phyloP scores from a whole-genome alignment of 1,140 invertebrate species.

The Drosophila sechellia region DNA sequence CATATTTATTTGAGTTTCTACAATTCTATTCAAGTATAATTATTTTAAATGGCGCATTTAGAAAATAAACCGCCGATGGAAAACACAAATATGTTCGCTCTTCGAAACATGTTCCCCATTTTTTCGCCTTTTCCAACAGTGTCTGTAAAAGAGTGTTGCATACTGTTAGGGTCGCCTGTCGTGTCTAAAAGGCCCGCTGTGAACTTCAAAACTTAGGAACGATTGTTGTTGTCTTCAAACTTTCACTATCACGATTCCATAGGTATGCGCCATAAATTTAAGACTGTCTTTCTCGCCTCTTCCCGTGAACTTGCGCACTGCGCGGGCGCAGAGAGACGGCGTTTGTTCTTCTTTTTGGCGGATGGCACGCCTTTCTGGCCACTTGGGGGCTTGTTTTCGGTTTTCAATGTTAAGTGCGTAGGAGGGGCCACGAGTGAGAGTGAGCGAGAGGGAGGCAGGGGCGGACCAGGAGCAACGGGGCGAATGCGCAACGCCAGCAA shows the following conservation, averaged over 20 bases:
- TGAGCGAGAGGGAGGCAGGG: slow-evolving; percentile 5
- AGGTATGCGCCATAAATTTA: slow-evolving; percentile 37
- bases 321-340: slow-evolving; percentile 46
- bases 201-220: slow-evolving; percentile 67
- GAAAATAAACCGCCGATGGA: too few species aligned
- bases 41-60: too few species aligned
- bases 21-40: too few species aligned
- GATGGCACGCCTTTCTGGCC: slow-evolving; percentile 61
- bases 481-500: slow-evolving; percentile 44
- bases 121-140: not conserved
- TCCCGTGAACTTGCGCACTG: slow-evolving; percentile 13
- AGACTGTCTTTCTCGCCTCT: slow-evolving; percentile 5
- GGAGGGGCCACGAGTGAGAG: slow-evolving; percentile 50
- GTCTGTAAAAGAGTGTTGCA: slow-evolving; percentile 26
- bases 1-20: too few species aligned
- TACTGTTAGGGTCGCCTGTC: slow-evolving; percentile 22
- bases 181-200: slow-evolving; percentile 44
- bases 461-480: slow-evolving; percentile 24
- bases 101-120: not conserved
- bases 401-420: slow-evolving; percentile 80
- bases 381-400: slow-evolving; percentile 79
- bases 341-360: slow-evolving; percentile 22
- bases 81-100: not conserved
- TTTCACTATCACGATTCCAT: slow-evolving; percentile 71
- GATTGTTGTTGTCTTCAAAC: slow-evolving; percentile 48